These are phyloP conservation scores for Lasioglossum zephyrum DNA, from an alignment of 2,888 invertebrate genomes.

Conservation along the genomic window DNA sequence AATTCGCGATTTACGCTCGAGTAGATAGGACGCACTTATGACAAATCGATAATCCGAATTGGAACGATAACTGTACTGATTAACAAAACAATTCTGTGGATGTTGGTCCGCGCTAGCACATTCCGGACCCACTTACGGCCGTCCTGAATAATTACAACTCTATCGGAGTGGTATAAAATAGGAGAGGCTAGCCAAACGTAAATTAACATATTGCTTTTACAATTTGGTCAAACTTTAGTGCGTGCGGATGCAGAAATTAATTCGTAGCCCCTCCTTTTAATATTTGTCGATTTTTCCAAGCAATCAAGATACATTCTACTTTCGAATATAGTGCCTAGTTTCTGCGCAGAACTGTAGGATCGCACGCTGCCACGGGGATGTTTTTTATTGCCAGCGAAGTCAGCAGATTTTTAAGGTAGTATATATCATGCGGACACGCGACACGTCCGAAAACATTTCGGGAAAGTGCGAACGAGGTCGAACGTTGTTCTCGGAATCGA, in stretches of 20 bases:
- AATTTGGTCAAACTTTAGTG: neutral
- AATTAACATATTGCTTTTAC: neutral
- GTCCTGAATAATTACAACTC: neutral
- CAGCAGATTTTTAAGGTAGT: neutral
- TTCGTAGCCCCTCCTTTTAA: neutral
- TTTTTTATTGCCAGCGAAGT: neutral
- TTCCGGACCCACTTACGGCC: neutral
- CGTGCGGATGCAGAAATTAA: neutral
- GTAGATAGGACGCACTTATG: conserved; percentile 10
- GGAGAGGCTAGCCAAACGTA: neutral
- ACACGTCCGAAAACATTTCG: neutral
- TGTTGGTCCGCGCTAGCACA: neutral
- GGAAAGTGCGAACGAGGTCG: neutral
- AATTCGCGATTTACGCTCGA: conserved; percentile 25
- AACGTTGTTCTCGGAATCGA: neutral
- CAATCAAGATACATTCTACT: neutral
- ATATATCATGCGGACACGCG: neutral
- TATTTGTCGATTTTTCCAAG: neutral
- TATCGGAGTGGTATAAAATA: neutral
- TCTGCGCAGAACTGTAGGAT: neutral
- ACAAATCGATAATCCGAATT: conserved; percentile 30
- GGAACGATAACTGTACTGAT: conserved; percentile 14
- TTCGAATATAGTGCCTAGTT: neutral
- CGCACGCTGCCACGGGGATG: neutral
- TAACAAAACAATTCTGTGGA: conserved; percentile 10